Evolutionary conservation across 2,888 invertebrate genomes (phyloP).

Genomic region (Trissolcus japonicus): DNA sequence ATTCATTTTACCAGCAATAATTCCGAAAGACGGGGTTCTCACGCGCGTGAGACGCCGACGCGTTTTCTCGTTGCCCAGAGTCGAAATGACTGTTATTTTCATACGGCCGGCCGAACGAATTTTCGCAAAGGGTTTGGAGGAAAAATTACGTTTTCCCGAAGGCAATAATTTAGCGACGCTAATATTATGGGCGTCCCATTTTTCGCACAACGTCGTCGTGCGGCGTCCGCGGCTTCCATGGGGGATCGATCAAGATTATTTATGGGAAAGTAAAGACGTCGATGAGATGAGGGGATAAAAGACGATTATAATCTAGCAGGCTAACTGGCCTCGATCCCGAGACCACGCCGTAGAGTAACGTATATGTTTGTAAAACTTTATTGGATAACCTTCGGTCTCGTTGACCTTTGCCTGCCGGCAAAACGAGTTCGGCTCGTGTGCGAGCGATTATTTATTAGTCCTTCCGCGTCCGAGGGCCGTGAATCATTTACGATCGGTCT

Average conservation of each 20-base stretch:
- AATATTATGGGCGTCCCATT: constrained; percentile 23
- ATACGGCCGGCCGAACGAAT: constrained; percentile 17
- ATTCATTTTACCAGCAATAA: neutral
- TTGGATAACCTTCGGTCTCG: constrained; percentile 53
- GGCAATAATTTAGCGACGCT: constrained; percentile 31
- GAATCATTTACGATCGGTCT: constrained; percentile 38
- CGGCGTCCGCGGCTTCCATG: constrained; percentile 17
- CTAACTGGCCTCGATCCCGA: constrained; percentile 35
- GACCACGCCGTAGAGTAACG: constrained; percentile 43
- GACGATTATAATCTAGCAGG: constrained; percentile 44
- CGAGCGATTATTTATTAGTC: constrained; percentile 44
- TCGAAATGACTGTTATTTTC: constrained; percentile 43
- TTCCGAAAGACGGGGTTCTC: constrained; percentile 20
- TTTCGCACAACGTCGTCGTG: constrained; percentile 6
- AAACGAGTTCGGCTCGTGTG: constrained; percentile 49
- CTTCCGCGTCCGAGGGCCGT: constrained; percentile 48
- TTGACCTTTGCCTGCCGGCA: constrained; percentile 47
- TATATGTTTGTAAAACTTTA: constrained; percentile 52
- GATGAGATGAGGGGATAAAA: constrained; percentile 43
- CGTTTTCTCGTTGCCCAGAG: constrained; percentile 20
- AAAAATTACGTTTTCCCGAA: constrained; percentile 10
- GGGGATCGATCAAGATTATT: constrained; percentile 44
- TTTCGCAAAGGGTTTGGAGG: constrained; percentile 13
- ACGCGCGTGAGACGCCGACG: constrained; percentile 31
- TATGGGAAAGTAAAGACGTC: constrained; percentile 46